Evolutionary conservation across 2,888 invertebrate species (phyloP), one percentile per base, ranked within the genome.

Genomic region (Oligia strigilis): DNA sequence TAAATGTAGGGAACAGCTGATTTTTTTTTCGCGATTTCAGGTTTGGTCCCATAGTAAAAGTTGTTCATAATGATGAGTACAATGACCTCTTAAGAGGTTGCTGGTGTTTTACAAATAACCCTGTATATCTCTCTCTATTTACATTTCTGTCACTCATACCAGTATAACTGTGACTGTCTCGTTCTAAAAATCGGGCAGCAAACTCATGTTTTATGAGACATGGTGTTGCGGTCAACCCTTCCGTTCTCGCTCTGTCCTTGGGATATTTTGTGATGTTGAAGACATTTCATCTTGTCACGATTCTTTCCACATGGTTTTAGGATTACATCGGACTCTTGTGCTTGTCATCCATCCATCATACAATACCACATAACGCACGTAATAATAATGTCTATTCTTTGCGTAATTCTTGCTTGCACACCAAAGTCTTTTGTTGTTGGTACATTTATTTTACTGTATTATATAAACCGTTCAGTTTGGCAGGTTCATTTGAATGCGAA

Each of bases 401-500:
- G 17, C 40, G 23, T 49, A 43, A 52, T 66, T 60, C n/a, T 66
- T 74, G 55, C 49, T 75, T 52, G 11, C 29, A 29, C 55, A 77
- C 55, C 71, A 67, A 77, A 72, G 23, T 43, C 40, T 67, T 67
- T 58, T 43, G 62, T 58, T 5, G 55, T 62, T 43, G 40, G 55
- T 81, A 65, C 65, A 40, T 75, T 71, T 72, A 88, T 79, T 86
- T 79, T 87, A 79, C 77, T 75, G 77, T 83, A 86, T 88, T 88
- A 88, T 90, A 87, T 87, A 87, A 91, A 83, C 83, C 81, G 84
- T 86, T 87, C 83, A 75, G 84, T 88, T 88, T 79, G 84, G 83
- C 83, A 87, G 80, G 77, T 86, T 88, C 88, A 89, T 90, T 90
- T 89, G 87, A 90, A 91, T 90, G 78, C 73, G 79, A 89, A 82